Conservation (phyloP, 37 sponge, comb jelly and placozoan genomes). For the Axinella damicornis region DNA sequence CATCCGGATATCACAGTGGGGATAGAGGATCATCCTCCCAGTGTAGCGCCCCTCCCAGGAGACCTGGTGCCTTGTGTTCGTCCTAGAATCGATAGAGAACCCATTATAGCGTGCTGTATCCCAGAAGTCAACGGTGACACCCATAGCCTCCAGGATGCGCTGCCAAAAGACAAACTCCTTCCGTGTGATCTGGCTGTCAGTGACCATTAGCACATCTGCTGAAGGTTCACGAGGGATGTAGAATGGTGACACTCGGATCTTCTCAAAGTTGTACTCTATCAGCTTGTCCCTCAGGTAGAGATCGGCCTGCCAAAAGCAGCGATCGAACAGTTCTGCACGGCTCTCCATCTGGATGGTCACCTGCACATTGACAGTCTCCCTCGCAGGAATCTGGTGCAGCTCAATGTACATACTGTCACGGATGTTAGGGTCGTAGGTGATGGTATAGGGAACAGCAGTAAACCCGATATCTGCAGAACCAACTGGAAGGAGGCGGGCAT, state of each 20-base stretch:
- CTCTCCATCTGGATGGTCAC: constrained; percentile 78
- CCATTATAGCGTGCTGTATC: constrained; percentile 76
- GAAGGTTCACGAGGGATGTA: constrained; percentile 70
- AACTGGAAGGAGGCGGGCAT: constrained; percentile 76
- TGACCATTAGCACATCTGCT: constrained; percentile 80
- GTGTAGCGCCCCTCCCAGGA: constrained; percentile 73
- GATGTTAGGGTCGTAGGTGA: constrained; percentile 71
- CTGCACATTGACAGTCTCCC: constrained; percentile 59
- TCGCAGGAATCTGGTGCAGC: constrained; percentile 69
- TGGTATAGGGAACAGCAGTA: constrained; percentile 57
- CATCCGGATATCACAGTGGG: constrained; percentile 55
- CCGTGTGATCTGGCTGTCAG: constrained; percentile 52
- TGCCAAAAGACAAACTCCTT: constrained; percentile 89
- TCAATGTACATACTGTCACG: constrained; percentile 79
- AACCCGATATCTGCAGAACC: constrained; percentile 59
- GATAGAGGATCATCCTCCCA: constrained; percentile 78
- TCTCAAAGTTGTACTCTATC: constrained; percentile 79
- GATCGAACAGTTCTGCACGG: constrained; percentile 81
- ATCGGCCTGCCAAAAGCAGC: constrained; percentile 78
- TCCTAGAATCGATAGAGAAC: constrained; percentile 60
- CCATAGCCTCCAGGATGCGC: constrained; percentile 57
- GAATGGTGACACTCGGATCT: constrained; percentile 80
- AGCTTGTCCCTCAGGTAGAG: constrained; percentile 82
- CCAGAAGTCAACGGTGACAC: constrained; percentile 84
- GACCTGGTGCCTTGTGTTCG: constrained; percentile 52